Percentiles rank a stretch among this genome's conserved stretches.
These are phyloP conservation scores for Oxytorus armatus DNA, from an alignment of 2,888 invertebrate species.

Conservation along the genomic window DNA sequence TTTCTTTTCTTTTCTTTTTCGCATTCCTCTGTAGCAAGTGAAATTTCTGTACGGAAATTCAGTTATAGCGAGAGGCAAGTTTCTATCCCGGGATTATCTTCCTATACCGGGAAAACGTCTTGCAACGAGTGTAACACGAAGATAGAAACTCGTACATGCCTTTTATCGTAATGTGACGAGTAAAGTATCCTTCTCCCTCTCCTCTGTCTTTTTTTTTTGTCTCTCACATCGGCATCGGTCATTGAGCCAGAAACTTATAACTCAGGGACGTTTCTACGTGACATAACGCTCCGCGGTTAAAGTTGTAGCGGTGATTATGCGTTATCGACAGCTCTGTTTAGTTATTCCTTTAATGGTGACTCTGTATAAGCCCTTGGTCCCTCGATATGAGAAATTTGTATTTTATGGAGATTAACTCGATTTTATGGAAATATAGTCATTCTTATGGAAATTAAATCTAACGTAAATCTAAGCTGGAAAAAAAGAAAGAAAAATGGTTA, in stretches of 20 bases:
- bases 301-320: not conserved
- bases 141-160: slow-evolving; percentile 53
- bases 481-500: no score
- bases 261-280: slow-evolving; percentile 58
- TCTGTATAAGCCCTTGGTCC: slow-evolving; percentile 18
- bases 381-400: not conserved
- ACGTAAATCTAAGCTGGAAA: no score
- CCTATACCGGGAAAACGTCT: slow-evolving; percentile 31
- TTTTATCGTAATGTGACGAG: slow-evolving; percentile 26
- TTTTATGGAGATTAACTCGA: slow-evolving; percentile 9
- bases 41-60: slow-evolving; percentile 31
- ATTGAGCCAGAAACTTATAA: slow-evolving; percentile 67
- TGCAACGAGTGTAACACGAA: slow-evolving; percentile 41
- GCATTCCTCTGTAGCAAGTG: no score
- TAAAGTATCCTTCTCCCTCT: slow-evolving; percentile 57
- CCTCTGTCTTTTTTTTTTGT: slow-evolving; percentile 58
- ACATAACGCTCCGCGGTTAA: slow-evolving; percentile 56
- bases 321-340: slow-evolving; percentile 36
- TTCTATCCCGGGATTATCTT: slow-evolving; percentile 45
- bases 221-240: slow-evolving; percentile 56
- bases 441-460: no score
- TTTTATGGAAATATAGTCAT: no score
- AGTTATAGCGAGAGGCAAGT: slow-evolving; percentile 36
- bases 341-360: slow-evolving; percentile 21
- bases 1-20: no score